Conservation (phyloP, 2,113 vertebrate species). For the Sapajus apella region DNA sequence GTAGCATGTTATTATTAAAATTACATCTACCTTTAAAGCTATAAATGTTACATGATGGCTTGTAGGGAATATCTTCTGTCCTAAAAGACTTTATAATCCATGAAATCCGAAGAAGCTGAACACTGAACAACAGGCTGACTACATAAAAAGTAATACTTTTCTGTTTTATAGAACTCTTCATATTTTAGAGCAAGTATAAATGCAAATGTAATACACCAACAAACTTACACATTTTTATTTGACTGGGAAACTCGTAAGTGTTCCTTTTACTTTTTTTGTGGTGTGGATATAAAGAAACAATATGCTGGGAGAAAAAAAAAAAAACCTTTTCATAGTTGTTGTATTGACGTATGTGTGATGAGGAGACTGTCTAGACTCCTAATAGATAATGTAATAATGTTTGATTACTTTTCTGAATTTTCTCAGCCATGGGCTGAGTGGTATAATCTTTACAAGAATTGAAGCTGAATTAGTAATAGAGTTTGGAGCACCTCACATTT, state of each 20-base stretch:
- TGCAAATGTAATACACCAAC: slow-evolving; percentile 60
- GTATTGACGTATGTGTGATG: slow-evolving; percentile 23
- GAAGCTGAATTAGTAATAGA: slow-evolving; percentile 55
- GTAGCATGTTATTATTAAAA: slow-evolving; percentile 81
- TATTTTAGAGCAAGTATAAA: slow-evolving; percentile 58
- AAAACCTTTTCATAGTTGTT: slow-evolving; percentile 51
- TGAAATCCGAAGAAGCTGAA: slow-evolving; percentile 76
- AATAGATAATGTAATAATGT: slow-evolving; percentile 69
- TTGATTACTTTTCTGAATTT: slow-evolving; percentile 74
- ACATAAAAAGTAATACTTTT: slow-evolving; percentile 67
- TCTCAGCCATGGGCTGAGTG: slow-evolving; percentile 62
- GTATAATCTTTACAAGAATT: slow-evolving; percentile 74
- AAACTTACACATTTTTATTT: slow-evolving; percentile 72
- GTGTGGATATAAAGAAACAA: slow-evolving; percentile 63
- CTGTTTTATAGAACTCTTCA: slow-evolving; percentile 10
- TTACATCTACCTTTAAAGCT: slow-evolving; percentile 75
- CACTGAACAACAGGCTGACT: slow-evolving; percentile 65
- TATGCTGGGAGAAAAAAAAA: slow-evolving; percentile 62
- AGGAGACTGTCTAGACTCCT: slow-evolving; percentile 76
- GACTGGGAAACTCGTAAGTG: slow-evolving; percentile 40
- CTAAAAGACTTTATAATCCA: slow-evolving; percentile 77
- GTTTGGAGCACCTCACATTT: slow-evolving; percentile 12
- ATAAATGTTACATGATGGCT: slow-evolving; percentile 71
- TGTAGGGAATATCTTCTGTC: slow-evolving; percentile 53
- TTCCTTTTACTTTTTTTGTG: slow-evolving; percentile 75